Conservation (phyloP, 1,140 invertebrate species). For the Calosoma granatense region DNA sequence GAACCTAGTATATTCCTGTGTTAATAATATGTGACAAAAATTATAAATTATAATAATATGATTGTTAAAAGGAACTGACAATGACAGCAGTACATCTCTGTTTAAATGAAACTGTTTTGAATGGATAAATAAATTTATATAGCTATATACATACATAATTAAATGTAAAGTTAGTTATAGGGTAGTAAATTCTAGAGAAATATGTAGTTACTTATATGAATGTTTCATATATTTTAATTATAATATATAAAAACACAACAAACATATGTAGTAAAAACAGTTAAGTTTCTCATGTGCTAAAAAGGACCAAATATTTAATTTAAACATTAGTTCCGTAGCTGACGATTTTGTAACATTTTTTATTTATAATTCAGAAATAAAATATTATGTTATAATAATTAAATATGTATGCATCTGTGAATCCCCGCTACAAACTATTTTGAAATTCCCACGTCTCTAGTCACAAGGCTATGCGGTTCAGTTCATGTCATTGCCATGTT, state of each 20-base stretch:
- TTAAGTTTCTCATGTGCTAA: background rate
- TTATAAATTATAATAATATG: no score
- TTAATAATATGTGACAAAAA: background rate
- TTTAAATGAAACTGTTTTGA: background rate
- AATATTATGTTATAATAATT: background rate
- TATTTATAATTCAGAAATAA: slow-evolving; percentile 4
- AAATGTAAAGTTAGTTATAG: slow-evolving; percentile 6
- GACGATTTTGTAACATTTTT: background rate
- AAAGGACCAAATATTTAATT: slow-evolving; percentile 6
- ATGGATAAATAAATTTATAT: background rate
- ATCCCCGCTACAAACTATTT: no score
- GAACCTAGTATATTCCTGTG: background rate
- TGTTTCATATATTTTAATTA: background rate
- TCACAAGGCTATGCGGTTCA: no score
- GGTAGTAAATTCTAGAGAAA: background rate
- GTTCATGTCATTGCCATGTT: background rate
- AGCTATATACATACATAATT: no score
- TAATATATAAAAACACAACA: no score
- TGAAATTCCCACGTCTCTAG: no score
- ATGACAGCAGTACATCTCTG: background rate
- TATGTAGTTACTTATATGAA: background rate
- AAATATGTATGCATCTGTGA: no score
- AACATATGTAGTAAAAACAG: background rate
- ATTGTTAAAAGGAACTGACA: no score
- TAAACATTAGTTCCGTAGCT: background rate